Evolutionary conservation across 2,113 vertebrate species (phyloP), one percentile per base, ranked within the genome.

Genomic region (Burhinus oedicnemus): DNA sequence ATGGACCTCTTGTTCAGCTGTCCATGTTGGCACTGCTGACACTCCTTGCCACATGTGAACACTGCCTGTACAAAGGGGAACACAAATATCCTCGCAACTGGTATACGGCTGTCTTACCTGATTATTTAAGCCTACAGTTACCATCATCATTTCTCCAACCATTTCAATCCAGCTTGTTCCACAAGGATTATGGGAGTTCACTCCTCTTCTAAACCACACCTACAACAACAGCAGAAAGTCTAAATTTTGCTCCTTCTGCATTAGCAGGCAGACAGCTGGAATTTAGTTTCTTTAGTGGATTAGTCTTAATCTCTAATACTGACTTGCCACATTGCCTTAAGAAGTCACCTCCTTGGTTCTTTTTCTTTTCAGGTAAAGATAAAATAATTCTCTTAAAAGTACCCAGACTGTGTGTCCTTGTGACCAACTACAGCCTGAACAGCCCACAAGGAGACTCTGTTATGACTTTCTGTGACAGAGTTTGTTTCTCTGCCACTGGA

Each of bases 81-180:
- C 34, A 23, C 19, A 40, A 55, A 55, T 6, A 34, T 10, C 49
- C 26, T 58, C 40, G 11, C 16, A 88, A 32, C 14, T 70, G 49
- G 23, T 23, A 51, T n/a, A 45, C 52, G 45, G 22, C 22, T 44
- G 2, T 54, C 98, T 74, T 76, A 99, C 99, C 99, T 99, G 99
- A 92, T 99, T 99, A 13, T 99, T 99, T 64, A 99, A 98, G 81
- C 99, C 99, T 34, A 99, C 99, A 12, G 98, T 98, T 93, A 99
- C 97, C 99, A 99, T 99, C 78, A 98, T 96, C 99, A 99, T 99
- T 90, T 99, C 99, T 76, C 99, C 99, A 40, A 99, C 98, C 99
- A 99, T 99, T 97, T 98, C 98, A 65, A 99, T 99, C 99, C 99
- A 99, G 91, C 99, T 99, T 23, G 99, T 99, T 75, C 99, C 99